Evolutionary conservation across 2,113 vertebrate species (phyloP).

Genomic region (Cranoglanis bouderius): DNA sequence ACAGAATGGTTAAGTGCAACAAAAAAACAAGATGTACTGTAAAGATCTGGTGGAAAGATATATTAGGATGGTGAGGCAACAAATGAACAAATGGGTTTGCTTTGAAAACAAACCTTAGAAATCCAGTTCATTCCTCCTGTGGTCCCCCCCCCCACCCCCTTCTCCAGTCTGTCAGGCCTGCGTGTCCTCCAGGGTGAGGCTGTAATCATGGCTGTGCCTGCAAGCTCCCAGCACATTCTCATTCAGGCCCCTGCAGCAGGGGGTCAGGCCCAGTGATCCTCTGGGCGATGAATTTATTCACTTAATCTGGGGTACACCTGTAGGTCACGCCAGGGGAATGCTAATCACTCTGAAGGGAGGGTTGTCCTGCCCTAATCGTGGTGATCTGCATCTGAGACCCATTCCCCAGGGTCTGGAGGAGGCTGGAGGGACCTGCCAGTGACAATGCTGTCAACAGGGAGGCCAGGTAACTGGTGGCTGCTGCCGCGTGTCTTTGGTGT

Average conservation of each 20-base stretch:
- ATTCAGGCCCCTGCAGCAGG: conserved; percentile 54
- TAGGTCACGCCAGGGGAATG: conserved; percentile 72
- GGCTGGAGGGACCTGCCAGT: conserved; percentile 49
- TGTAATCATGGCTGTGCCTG: conserved; percentile 43
- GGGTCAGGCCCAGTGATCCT: conserved; percentile 64
- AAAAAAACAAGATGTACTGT: conserved; percentile 54
- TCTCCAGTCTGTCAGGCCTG: conserved; percentile 26
- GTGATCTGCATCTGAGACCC: conserved; percentile 80
- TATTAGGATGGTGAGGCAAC: conserved; percentile 1
- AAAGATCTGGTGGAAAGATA: background rate
- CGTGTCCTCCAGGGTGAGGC: conserved; percentile 44
- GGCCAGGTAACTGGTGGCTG: conserved; percentile 60
- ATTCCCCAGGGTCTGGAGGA: conserved; percentile 62
- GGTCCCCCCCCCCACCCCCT: conserved; percentile 8
- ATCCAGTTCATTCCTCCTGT: conserved; percentile 26
- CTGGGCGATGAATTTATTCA: conserved; percentile 73
- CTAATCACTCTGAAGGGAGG: conserved; percentile 70
- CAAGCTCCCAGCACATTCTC: conserved; percentile 51
- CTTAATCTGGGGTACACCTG: conserved; percentile 80
- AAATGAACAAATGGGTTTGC: conserved; percentile 32
- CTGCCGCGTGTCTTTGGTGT: conserved; percentile 57
- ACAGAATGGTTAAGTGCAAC: conserved; percentile 66
- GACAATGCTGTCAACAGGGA: conserved; percentile 56
- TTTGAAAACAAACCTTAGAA: conserved; percentile 47
- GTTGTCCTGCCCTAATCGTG: conserved; percentile 70